Conservation (phyloP, 2,888 invertebrate genomes). For the Podotricha telesiphe region DNA sequence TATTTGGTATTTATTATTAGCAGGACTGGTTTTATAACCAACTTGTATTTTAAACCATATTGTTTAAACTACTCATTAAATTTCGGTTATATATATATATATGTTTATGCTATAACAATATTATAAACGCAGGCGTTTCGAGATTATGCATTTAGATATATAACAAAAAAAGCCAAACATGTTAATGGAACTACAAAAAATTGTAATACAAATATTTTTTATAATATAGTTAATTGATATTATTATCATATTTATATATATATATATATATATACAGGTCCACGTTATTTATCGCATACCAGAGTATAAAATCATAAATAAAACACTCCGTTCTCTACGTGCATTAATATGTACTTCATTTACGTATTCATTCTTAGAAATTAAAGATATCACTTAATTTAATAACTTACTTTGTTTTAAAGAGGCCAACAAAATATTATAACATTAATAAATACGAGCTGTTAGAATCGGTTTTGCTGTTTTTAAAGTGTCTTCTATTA, state of each 20-base stretch:
- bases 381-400: neutral
- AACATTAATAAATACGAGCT: neutral
- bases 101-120: neutral
- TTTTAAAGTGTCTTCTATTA: constrained; percentile 30
- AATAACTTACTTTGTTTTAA: neutral
- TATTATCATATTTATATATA: too few relatives aligned
- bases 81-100: neutral
- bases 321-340: neutral
- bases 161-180: neutral
- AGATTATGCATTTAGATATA: neutral
- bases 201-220: neutral
- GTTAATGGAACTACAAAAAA: neutral
- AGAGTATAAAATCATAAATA: neutral
- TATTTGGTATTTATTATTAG: neutral
- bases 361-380: too few relatives aligned
- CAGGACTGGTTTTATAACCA: neutral
- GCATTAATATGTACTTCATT: neutral
- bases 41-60: neutral
- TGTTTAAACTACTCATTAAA: neutral
- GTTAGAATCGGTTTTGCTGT: neutral
- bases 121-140: neutral
- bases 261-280: too few relatives aligned
- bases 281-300: too few relatives aligned
- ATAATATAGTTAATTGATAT: too few relatives aligned
- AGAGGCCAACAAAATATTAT: too few relatives aligned